Evolutionary conservation across 1,140 invertebrate genomes (phyloP).

Genomic region (Procambarus virginalis): DNA sequence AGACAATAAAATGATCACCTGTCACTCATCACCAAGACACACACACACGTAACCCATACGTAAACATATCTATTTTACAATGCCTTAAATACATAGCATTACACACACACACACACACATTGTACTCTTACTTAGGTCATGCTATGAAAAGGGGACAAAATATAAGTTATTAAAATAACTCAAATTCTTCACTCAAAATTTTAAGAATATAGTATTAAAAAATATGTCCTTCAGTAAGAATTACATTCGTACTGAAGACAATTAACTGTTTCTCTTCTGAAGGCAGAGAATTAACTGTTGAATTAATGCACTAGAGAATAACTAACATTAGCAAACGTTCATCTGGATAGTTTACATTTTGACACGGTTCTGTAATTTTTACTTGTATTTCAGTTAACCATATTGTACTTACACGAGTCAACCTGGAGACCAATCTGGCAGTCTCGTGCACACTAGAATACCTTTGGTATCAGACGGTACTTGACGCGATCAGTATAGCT

Average conservation of each 20-base stretch:
- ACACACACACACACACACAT: too few species aligned
- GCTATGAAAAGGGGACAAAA: neutral
- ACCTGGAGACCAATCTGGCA: neutral
- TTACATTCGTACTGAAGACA: neutral
- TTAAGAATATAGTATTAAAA: neutral
- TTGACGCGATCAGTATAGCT: slow-evolving; percentile 86
- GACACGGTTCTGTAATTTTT: too few species aligned
- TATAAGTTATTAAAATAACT: neutral
- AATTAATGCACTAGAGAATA: neutral
- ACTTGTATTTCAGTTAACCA: too few species aligned
- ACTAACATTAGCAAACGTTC: neutral
- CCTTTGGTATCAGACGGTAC: slow-evolving; percentile 78
- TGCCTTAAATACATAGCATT: too few species aligned
- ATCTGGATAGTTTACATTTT: too few species aligned
- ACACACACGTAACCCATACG: too few species aligned
- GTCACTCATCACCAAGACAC: too few species aligned
- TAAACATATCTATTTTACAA: too few species aligned
- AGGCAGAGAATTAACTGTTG: neutral
- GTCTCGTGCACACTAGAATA: slow-evolving; percentile 72
- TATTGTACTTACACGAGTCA: neutral
- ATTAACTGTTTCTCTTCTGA: neutral
- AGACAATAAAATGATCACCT: too few species aligned
- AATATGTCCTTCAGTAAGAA: neutral
- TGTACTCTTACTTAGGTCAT: too few species aligned
- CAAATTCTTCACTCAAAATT: neutral